Base-by-base conservation (phyloP, 2,113 vertebrate species). In the Mixornis gularis region DNA sequence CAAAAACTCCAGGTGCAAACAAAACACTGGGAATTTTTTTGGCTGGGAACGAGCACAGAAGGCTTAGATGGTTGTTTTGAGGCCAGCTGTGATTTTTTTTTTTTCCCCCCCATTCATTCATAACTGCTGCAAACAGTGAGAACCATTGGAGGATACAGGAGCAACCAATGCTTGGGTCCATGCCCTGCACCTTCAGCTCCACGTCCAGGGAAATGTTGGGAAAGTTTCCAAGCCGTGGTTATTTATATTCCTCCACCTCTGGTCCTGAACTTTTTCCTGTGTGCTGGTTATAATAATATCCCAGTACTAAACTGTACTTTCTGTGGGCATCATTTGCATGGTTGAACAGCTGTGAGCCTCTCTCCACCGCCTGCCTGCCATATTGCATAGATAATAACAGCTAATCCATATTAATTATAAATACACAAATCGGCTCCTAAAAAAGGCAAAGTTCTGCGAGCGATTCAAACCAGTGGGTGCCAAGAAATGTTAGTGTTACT, bases 381-480 rank as follows among this genome's bases (percentile, higher is more conserved):
- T 94, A 95, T 92, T 96, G 93, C 90, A 87, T 91, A 87, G 97
- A 96, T 97, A 97, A 97, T 95, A 97, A 97, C 96, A 95, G 94
- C 96, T 96, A 97, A 97, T 97, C 96, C 94, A 93, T 97, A 97
- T 97, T 97, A 98, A 97, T 97, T 97, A 96, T 93, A 97, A 97
- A 97, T 94, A 94, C 91, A 97, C 96, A 97, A 95, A 89, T 89
- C 69, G 51, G 87, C 71, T 97, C 91, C 97, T 96, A 96, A 97
- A 96, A 93, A 95, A 93, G 86, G 87, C 86, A 74, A 93, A 95
- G 81, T 91, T 95, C 95, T 90, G 94, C 20, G 85, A 94, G 87
- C 80, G 70, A 27, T 43, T 63, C 85, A 94, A 94, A 96, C 90
- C 74, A 96, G 78, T 38, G 95, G 79, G 79, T 97, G 97, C 96